Evolutionary conservation across 1,140 invertebrate genomes (phyloP).

Genomic region (Lasioglossum baleicum): DNA sequence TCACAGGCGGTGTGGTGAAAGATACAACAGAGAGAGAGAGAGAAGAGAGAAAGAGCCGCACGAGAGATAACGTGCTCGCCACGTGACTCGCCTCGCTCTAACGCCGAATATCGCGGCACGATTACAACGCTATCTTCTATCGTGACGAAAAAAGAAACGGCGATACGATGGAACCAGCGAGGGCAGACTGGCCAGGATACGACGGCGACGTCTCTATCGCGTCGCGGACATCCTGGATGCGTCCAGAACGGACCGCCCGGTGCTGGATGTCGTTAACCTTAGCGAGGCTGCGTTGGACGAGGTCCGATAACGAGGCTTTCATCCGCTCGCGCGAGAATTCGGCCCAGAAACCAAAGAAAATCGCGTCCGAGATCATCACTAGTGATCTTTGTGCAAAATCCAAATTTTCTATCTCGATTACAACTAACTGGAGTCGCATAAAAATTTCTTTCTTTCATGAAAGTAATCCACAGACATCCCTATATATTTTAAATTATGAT

Average conservation of each 20-base stretch:
- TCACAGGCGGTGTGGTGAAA: neutral
- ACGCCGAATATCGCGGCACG: constrained; percentile 39
- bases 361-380: too few relatives aligned
- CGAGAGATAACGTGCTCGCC: constrained; percentile 15
- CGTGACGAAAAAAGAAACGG: constrained; percentile 29
- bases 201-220: constrained; percentile 60
- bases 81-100: constrained; percentile 15
- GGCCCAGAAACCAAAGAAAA: too few relatives aligned
- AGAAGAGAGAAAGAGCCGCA: neutral
- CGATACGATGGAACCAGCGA: constrained; percentile 40
- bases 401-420: too few relatives aligned
- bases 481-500: too few relatives aligned
- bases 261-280: constrained; percentile 67
- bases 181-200: constrained; percentile 60
- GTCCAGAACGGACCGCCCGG: constrained; percentile 44
- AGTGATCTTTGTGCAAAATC: too few relatives aligned
- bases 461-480: too few relatives aligned
- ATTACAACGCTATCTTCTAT: constrained; percentile 20
- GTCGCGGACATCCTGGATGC: constrained; percentile 69
- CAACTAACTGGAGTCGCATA: too few relatives aligned
- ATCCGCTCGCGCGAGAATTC: constrained; percentile 20
- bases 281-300: constrained; percentile 57
- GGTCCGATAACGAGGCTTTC: constrained; percentile 53
- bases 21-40: neutral
- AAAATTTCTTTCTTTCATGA: too few relatives aligned